Conservation (phyloP, 37 sponge, comb jelly and placozoan species). For the Beroe ovata region DNA sequence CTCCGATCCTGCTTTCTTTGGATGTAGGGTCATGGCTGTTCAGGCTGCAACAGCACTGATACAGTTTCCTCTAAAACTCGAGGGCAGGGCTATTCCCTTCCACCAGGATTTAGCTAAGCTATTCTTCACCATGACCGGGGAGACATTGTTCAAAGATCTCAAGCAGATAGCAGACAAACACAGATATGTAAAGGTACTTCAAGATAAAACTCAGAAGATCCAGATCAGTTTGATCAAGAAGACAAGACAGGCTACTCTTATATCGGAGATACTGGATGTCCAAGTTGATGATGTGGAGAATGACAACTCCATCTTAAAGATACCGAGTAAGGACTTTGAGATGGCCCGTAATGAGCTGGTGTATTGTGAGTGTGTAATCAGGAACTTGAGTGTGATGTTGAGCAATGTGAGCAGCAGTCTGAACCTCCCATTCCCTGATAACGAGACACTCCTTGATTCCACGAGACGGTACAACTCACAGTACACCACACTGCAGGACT, state of each 20-base stretch:
- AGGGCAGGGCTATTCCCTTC: not conserved
- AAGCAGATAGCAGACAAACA: slow-evolving; percentile 55
- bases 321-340: slow-evolving; percentile 43
- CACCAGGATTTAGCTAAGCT: slow-evolving; percentile 18
- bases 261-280: slow-evolving; percentile 10
- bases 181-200: slow-evolving; percentile 40
- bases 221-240: slow-evolving; percentile 57
- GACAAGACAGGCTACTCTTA: not conserved
- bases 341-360: slow-evolving; percentile 25
- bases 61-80: slow-evolving; percentile 17
- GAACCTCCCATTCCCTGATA: not conserved
- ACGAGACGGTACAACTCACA: slow-evolving; percentile 35
- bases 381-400: slow-evolving; percentile 20
- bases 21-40: slow-evolving; percentile 37
- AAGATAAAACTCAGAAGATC: slow-evolving; percentile 56
- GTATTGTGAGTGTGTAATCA: slow-evolving; percentile 14
- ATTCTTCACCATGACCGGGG: slow-evolving; percentile 21
- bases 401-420: not conserved
- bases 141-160: slow-evolving; percentile 5
- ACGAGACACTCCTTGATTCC: not conserved
- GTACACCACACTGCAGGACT: slow-evolving; percentile 64
- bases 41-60: slow-evolving; percentile 6
- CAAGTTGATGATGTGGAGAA: not conserved
- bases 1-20: not conserved
- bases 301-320: slow-evolving; percentile 52